phyloP scores from a whole-genome alignment of 92 coral and sea anemone species.

The Metridium senile region DNA sequence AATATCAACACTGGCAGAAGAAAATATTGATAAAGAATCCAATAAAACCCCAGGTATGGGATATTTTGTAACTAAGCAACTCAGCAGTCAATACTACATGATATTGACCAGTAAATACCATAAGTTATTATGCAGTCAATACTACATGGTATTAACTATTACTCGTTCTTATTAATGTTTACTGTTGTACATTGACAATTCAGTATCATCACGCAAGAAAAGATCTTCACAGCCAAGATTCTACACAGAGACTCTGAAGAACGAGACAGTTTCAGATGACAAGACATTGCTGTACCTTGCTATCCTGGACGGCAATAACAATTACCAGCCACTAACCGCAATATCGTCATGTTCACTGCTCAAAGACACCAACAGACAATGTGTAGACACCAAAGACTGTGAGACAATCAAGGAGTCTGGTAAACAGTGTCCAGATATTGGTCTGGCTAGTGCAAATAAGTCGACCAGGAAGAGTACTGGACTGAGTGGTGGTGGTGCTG shows the following conservation, averaged over 20 bases:
- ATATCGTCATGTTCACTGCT: slow-evolving; percentile 60
- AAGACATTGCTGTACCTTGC: slow-evolving; percentile 50
- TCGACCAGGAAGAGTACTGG: slow-evolving; percentile 14
- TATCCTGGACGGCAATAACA: slow-evolving; percentile 48
- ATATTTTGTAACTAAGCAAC: no score
- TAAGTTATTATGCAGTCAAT: no score
- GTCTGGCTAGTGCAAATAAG: slow-evolving; percentile 5
- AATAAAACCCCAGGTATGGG: neutral
- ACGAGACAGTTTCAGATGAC: slow-evolving; percentile 11
- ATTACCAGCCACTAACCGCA: slow-evolving; percentile 54
- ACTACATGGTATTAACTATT: neutral
- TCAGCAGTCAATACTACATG: neutral
- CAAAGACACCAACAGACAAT: slow-evolving; percentile 40
- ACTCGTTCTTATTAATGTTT: neutral
- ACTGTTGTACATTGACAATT: neutral
- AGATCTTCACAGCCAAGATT: slow-evolving; percentile 53
- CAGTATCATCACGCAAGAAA: slow-evolving; percentile 44
- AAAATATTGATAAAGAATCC: slow-evolving; percentile 22
- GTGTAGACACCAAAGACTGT: slow-evolving; percentile 60
- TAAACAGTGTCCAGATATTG: slow-evolving; percentile 48
- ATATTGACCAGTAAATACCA: no score
- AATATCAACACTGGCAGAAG: slow-evolving; percentile 32
- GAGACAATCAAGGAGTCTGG: slow-evolving; percentile 24
- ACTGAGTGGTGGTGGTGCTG: slow-evolving; percentile 53
- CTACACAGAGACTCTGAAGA: slow-evolving; percentile 62